Conservation (phyloP, 2,113 vertebrate species). For the Petrocephalus microphthalmus region DNA sequence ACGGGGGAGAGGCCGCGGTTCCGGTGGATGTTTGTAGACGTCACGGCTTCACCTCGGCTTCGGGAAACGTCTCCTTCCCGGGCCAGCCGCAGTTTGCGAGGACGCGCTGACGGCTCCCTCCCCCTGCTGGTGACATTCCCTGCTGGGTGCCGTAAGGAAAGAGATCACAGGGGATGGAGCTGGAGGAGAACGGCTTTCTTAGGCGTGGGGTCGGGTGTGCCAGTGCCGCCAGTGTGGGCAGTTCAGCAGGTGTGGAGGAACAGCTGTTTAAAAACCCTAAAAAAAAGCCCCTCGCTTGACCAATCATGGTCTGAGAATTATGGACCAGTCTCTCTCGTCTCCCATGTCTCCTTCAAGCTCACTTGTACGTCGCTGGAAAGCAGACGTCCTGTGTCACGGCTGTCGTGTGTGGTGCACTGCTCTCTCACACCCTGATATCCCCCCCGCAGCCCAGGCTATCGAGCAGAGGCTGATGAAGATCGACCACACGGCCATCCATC, state of each 20-base stretch:
- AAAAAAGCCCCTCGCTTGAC: background rate
- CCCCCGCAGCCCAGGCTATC: slow-evolving; percentile 74
- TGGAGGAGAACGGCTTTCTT: background rate
- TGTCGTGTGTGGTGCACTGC: background rate
- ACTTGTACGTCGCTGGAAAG: background rate
- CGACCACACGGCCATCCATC: slow-evolving; percentile 92
- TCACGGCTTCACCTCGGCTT: background rate
- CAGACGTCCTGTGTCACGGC: no score
- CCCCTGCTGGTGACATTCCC: background rate
- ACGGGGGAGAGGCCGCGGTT: background rate
- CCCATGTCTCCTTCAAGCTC: no score
- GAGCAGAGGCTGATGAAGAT: slow-evolving; percentile 87
- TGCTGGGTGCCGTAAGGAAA: background rate
- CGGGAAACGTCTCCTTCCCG: background rate
- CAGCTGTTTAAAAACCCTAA: background rate
- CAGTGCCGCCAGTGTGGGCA: background rate
- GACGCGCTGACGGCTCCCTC: background rate
- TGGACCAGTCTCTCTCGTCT: background rate
- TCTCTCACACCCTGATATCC: background rate
- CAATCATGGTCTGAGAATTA: background rate
- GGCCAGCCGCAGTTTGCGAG: background rate
- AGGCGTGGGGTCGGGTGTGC: background rate
- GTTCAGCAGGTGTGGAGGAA: background rate
- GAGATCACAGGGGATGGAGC: background rate
- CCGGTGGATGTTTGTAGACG: background rate